Base-by-base conservation (phyloP, 2,888 invertebrate species). In the Aphidius colemani region DNA sequence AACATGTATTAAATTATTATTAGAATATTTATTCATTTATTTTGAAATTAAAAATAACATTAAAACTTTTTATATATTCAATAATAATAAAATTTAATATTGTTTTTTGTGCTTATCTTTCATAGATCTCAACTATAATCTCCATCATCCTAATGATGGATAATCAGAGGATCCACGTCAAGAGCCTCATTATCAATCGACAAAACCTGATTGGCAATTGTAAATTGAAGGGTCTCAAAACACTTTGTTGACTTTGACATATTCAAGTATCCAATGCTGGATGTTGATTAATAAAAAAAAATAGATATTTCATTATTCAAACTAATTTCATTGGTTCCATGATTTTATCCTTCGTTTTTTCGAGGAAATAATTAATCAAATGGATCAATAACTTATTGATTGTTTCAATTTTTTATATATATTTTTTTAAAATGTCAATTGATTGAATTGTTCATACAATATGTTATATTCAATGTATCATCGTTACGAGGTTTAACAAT, bases 101-200 rank as follows among this genome's bases (percentile, higher is more conserved):
- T 39, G 53, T 11, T 43, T 55, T 18, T 13, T 44, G 9, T 11
- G 7, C 7, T 41, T 18, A n/a, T 43, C 10, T 4, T 7, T 10
- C 9, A 9, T 13, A 53, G 53, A 59, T 11, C 11, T 48, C 43
- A 58, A 41, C 18, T n/a, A 71, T 72, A 72, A 74, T 72, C 74
- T 72, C 68, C 74, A 72, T 80, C 76, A 74, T 74, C 72, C 72
- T 75, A 79, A 78, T 76, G 70, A 68, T 63, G 70, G 72, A 78
- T 78, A 79, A 80, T 78, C 74, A 73, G 69, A 74, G 76, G 76
- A 71, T 73, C 75, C 74, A 73, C 70, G 72, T 75, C 66, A 69
- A 75, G 77, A 67, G 53, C 61, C 78, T 79, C 77, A 77, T 80
- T 81, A 81, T 75, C 74, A 74, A 74, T 74, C 73, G 72, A 76